Evolutionary conservation across 2,113 vertebrate genomes (phyloP), one percentile per base, ranked within the genome.

Genomic region (Emberiza fucata): DNA sequence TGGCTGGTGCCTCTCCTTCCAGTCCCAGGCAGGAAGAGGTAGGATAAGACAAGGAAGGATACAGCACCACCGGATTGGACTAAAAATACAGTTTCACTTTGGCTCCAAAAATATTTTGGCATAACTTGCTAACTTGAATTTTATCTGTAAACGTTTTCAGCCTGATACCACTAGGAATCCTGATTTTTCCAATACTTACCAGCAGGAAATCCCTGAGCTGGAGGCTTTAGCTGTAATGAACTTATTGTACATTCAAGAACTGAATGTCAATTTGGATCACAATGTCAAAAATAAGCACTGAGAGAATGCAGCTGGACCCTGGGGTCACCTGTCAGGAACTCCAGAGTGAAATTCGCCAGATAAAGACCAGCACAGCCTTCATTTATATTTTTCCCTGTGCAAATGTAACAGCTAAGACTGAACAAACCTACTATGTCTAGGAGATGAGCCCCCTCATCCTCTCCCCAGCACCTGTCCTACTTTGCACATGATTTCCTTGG

Each of bases 271-370:
- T 88, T 96, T 93, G 93, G 92, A 95, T 95, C 93, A 95, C 44
- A 12, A 45, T 56, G 91, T 91, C 92, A 95, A 89, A 95, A 93
- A 92, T 82, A 92, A 95, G 78, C 81, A 44, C 50, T 53, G 66
- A 72, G 80, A 90, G 63, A 72, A 42, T 64, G 89, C 86, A 94
- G 79, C 70, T 7, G 8, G 59, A 84, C 88, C 63, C 63, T 65
- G 64, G 94, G 90, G 90, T 88, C 76, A 88, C 90, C 84, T 96
- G 88, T 95, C 96, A 96, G 94, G 92, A 95, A 71, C 81, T 96
- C 80, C 73, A 88, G 86, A 84, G n/a, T 92, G 77, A 94, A 85
- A 88, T 7, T 81, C 56, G 29, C 83, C 96, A 97, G 95, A 97
- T 54, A 70, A 3, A 81, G 66, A 64, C 33, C 66, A 94, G 57